Conservation (phyloP, 2,797 vertebrate species). For the Lemur catta region DNA sequence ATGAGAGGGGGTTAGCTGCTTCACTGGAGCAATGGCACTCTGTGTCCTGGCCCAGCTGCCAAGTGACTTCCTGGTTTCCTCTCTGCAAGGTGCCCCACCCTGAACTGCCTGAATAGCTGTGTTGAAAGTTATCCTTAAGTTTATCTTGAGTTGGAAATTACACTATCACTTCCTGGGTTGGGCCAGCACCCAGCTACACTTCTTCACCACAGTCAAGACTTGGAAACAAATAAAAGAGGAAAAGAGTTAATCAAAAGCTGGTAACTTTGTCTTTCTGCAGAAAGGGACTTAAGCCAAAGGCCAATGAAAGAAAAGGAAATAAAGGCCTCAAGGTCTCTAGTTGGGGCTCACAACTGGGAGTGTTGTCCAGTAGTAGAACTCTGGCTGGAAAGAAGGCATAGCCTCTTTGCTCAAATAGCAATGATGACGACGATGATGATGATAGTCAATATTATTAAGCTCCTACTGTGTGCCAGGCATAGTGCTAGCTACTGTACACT, state of each 20-base stretch:
- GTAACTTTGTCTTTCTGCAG: slow-evolving; percentile 27
- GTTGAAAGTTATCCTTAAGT: slow-evolving; percentile 65
- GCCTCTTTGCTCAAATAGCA: neutral
- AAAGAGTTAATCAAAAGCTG: slow-evolving; percentile 43
- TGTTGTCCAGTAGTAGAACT: neutral
- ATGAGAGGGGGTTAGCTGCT: neutral
- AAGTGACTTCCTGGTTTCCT: neutral
- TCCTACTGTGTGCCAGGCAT: neutral
- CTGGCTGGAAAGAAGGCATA: neutral
- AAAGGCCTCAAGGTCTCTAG: neutral
- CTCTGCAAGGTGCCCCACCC: neutral
- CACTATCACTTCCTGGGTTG: slow-evolving; percentile 52
- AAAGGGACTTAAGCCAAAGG: slow-evolving; percentile 47
- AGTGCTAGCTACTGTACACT: neutral
- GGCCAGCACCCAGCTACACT: slow-evolving; percentile 34
- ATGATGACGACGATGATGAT: neutral
- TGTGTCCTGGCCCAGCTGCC: neutral
- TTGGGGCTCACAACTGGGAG: neutral
- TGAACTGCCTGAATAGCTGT: neutral
- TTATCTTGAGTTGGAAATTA: slow-evolving; percentile 69
- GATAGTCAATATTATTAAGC: neutral
- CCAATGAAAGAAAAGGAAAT: slow-evolving; percentile 14
- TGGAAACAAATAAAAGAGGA: slow-evolving; percentile 50
- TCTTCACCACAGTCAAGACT: slow-evolving; percentile 49
- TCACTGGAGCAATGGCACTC: neutral